Base-by-base conservation (phyloP, 2,797 vertebrate genomes). In the Pangasius mekongensis region DNA sequence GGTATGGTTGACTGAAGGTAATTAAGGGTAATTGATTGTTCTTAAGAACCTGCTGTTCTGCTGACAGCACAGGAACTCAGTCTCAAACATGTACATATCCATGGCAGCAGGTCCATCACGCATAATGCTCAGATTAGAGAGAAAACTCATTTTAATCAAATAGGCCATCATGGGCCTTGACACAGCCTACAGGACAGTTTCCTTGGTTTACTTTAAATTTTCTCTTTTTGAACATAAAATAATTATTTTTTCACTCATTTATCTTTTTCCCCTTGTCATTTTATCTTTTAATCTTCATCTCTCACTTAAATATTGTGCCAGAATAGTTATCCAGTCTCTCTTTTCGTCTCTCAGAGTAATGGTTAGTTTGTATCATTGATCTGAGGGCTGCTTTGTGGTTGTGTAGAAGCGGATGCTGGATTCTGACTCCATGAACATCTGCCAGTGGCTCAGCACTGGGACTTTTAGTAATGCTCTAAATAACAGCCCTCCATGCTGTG, bases 1-100 rank as follows among this genome's bases (percentile, higher is more conserved):
- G 95, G 77, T 93, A 92, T 36, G 91, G 89, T 91, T 91, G 91
- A 90, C 89, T 2, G 90, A 94, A 95, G 73, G 78, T 92, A 94
- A 91, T 94, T 94, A 95, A 94, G 92, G 91, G 87, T 91, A 91
- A 95, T 91, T 94, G 93, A 95, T 95, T 91, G 93, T 89, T 85
- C 77, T 92, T 92, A 91, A 93, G 89, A 93, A 90, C 43, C 86
- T 77, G 86, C 86, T 93, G 89, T 94, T 93, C 87, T 92, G 92
- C 94, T 94, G 93, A 95, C 93, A 93, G 89, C 92, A 91, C 90
- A 88, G 89, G 80, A 94, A 93, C 88, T 90, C 89, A 52, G 36
- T 36, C 54, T 83, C 64, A 36, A 54, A 64, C 85, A 85, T 90
- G 89, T 91, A 90, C 81, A 89, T 87, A 89, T 58, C 88, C 33